Conservation (phyloP, 1,140 invertebrate genomes). For the Lycorma delicatula region DNA sequence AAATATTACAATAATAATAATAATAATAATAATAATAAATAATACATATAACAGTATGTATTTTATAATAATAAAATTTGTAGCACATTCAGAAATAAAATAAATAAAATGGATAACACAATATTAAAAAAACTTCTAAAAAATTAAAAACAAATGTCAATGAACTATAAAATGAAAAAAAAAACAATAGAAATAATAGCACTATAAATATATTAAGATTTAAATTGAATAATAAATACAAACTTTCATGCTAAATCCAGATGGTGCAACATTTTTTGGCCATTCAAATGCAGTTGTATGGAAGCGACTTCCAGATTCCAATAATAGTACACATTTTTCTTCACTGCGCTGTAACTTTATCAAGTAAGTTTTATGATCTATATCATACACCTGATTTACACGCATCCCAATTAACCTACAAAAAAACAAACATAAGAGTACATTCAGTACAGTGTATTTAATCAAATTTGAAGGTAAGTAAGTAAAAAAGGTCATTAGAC, state of each 20-base stretch:
- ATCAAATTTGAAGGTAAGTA: not conserved
- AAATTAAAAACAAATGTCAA: no score
- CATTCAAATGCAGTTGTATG: constrained; percentile 95
- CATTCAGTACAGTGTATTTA: not conserved
- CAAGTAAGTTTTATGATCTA: constrained; percentile 94
- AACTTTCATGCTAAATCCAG: constrained; percentile 97
- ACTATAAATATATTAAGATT: no score
- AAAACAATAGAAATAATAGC: constrained; percentile 18
- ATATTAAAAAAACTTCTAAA: no score
- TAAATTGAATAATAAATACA: no score
- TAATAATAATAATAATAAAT: no score
- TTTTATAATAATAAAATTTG: no score
- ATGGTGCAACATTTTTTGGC: constrained; percentile 94
- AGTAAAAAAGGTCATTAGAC: not conserved
- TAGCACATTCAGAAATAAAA: no score
- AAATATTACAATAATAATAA: no score
- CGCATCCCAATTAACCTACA: constrained; percentile 79
- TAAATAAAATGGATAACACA: no score
- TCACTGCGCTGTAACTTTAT: constrained; percentile 75
- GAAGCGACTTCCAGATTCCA: constrained; percentile 91
- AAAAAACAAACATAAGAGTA: constrained; percentile 24
- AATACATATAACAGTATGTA: no score
- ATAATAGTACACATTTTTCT: constrained; percentile 76
- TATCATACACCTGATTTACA: constrained; percentile 95
- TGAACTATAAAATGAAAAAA: no score